Evolutionary conservation across 2,797 vertebrate species (phyloP), one percentile per base, ranked within the genome.

Genomic region (Chaetodon trifasciatus): DNA sequence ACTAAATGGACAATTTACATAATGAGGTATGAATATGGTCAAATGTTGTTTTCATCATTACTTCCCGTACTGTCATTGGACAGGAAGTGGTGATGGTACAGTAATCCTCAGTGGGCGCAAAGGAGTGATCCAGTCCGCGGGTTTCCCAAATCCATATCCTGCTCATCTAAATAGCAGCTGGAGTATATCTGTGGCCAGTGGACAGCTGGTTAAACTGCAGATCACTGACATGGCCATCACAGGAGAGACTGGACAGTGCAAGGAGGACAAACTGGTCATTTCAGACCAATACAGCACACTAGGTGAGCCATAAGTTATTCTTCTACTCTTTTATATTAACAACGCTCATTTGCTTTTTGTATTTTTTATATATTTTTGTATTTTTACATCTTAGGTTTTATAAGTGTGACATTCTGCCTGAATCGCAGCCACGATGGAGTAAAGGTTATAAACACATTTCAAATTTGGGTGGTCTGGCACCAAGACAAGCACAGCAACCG

Each of bases 81-180:
- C 91, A 72, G 93, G 89, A 58, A 88, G 86, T 61, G 91, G 86
- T 61, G 91, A 67, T 2, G 91, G 84, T 70, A 74, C 87, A 21
- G 70, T 71, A 12, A 82, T 87, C 32, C 79, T 94, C 21, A 15
- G 52, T 0, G 95, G 95, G 11, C 90, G 93, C 9, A 95, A 95
- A 84, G 95, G 95, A 49, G 77, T 81, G 50, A 71, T 96, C 81
- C 83, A 91, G 37, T 95, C 95, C 9, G 39, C 61, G 76, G 94
- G 92, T 42, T 96, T 90, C 83, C 95, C 94, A 40, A 84, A 94
- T 63, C 21, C 93, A 2, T 96, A 96, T 82, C 95, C 95, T 13
- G 72, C 91, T 39, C 71, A 95, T 77, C 88, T 92, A 23, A 81
- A 44, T 3, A 95, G 80, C 74, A 89, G 72, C 35, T 97, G 95